Base-by-base conservation (phyloP, 2,888 invertebrate genomes). In the Fragum sueziense region DNA sequence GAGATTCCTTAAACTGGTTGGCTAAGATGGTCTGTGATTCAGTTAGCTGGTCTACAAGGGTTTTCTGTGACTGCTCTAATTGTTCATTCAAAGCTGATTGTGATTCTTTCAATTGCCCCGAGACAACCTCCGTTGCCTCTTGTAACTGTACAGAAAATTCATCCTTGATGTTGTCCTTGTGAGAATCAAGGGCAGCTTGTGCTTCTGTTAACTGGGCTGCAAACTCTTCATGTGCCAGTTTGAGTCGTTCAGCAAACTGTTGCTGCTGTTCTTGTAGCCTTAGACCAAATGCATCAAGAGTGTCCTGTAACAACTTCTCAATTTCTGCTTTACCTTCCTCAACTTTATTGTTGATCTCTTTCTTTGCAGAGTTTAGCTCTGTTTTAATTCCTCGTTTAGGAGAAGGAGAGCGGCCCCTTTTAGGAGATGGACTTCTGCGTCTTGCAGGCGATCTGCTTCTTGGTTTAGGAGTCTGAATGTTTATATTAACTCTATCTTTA, bases 311-410 rank as follows among this genome's bases (percentile, higher is more conserved):
- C 25, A 75, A 51, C n/a, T 84, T 74, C 59, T 77, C 76, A 62
- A 84, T 52, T 57, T 84, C 78, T 31, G 72, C 68, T 70, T 84
- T 84, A n/a, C 84, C 79, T 29, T 77, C 74, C 41, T 84, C 78
- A 25, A 80, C 79, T 70, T 80, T 79, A 14, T 29, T 41, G 65
- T 74, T 62, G n/a, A 84, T 84, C 47, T 80, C 79, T 62, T 80
- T 78, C 65, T 76, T 80, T 51, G 80, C 83, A 31, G 65, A 65
- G 6, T 34, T 76, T n/a, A 83, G 47, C 34, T 80, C 73, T 6
- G 69, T 62, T 62, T 80, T 83, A 25, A 74, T 27, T 51, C 41
- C 70, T 57, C 76, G 52, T 34, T 78, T 80, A 33, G 80, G 80
- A 9, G 77, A 79, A 14, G 80, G 83, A 41, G 84, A 80, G 22